phyloP scores from a whole-genome alignment of 1,140 invertebrate genomes.

The Condylostylus longicornis region DNA sequence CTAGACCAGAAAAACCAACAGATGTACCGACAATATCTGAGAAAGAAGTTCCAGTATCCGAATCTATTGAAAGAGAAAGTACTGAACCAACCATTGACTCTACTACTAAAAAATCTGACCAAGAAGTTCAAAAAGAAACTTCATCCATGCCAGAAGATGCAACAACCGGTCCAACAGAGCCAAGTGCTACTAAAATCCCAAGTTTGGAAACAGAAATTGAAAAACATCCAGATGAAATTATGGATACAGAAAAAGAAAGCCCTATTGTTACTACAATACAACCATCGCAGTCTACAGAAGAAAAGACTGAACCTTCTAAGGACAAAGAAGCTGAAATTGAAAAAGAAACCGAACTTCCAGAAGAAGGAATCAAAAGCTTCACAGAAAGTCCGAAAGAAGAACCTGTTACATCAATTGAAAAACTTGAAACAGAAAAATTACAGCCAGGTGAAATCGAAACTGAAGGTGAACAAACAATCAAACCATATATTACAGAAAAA shows the following conservation, averaged over 20 bases:
- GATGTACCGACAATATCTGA: background rate
- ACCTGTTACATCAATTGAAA: too few species aligned
- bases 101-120: too few species aligned
- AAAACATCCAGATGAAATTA: too few species aligned
- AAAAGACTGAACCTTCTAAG: background rate
- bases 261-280: background rate
- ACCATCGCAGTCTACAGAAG: background rate
- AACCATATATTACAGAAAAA: too few species aligned
- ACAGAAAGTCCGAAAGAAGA: too few species aligned
- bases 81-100: too few species aligned
- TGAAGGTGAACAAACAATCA: too few species aligned
- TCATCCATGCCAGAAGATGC: constrained; percentile 4
- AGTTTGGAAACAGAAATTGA: background rate
- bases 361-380: background rate
- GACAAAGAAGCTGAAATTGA: background rate
- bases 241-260: background rate
- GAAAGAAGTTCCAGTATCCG: too few species aligned
- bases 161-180: constrained; percentile 8
- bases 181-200: background rate
- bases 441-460: too few species aligned
- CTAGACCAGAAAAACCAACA: background rate
- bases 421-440: too few species aligned
- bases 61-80: background rate
- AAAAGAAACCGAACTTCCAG: constrained; percentile 1
- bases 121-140: background rate